Percentiles rank a stretch among this genome's conserved stretches.
phyloP scores from a whole-genome alignment of 2,797 vertebrate species.

The Muscicapa comitata region DNA sequence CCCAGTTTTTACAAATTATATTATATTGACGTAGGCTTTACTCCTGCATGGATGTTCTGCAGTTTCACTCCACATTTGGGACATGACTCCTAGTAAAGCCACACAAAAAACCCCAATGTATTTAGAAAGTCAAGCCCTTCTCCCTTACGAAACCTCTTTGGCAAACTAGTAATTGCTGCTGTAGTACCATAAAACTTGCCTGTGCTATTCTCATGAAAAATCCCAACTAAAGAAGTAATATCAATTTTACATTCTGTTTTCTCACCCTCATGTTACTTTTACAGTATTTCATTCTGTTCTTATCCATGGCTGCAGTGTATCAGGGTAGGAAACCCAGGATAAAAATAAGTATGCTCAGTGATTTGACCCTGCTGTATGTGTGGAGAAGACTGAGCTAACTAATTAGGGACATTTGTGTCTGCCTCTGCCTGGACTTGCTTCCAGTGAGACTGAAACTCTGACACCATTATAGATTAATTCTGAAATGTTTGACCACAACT shows the following conservation, averaged over 20 bases:
- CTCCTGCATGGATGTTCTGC: not conserved
- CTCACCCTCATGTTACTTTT: not conserved
- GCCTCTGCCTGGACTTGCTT: not conserved
- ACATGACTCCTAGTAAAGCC: not conserved
- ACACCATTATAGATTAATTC: conserved; percentile 1
- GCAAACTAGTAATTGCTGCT: not conserved
- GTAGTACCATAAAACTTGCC: not conserved
- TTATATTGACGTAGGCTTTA: not conserved
- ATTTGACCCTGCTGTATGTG: not conserved
- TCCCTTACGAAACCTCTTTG: not conserved
- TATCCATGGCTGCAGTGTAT: not conserved
- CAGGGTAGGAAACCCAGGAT: not conserved
- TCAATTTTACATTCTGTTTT: not conserved
- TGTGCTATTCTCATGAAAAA: not conserved
- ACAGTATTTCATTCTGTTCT: not conserved
- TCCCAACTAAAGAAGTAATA: not conserved
- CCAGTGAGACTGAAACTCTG: conserved; percentile 4
- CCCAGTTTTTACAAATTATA: not conserved
- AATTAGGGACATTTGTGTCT: not conserved
- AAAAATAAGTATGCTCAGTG: not conserved
- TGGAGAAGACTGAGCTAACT: not conserved
- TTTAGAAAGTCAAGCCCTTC: not conserved
- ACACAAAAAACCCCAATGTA: not conserved
- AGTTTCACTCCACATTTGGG: not conserved
- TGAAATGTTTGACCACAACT: conserved; percentile 11